Base-by-base conservation (phyloP, 2,113 vertebrate genomes). In the Myotis brandtii region DNA sequence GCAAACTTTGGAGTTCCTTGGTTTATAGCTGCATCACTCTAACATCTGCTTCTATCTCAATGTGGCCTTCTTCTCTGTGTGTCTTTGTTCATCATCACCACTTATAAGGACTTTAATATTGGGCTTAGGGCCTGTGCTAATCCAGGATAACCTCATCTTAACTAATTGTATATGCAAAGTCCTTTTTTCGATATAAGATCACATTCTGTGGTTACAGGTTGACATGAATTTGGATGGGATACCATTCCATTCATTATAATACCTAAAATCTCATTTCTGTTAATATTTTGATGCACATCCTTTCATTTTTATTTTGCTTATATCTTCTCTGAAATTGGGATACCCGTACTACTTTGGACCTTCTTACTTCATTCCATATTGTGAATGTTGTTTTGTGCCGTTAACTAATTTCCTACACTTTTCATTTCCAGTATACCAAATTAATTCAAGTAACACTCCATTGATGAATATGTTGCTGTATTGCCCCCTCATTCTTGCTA, bases 231-330 rank as follows among this genome's bases (percentile, higher is more conserved):
- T 81, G 69, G 40, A 43, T 64, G 43, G 9, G 52, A 79, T 0
- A 12, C 34, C 79, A 30, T 91, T 91, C 32, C 82, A 77, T 9
- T 0, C 20, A 32, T 13, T 89, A 23, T 59, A 25, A 59, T 59
- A 32, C 17, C 17, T 92, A 40, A 91, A 91, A 27, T 84, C 6
- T 37, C 25, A n/a, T 67, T 80, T 93, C 1, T 77, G 12, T 50
- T 67, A 34, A 37, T 46, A 64, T 85, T 85, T 91, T 64, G 18
- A 82, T 70, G 2, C 2, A 50, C 3, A 11, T 56, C 6, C 6
- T 82, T 89, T 91, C 30, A 54, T 80, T 86, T 94, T 92, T 59
- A 91, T 86, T 72, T 93, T 77, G 0, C 37, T 89, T 40, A 20
- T 46, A 37, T 48, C 2, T 59, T 27, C 91, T 89, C 81, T 59